Base-by-base conservation (phyloP, 2,113 vertebrate genomes). In the Pelmatolapia mariae region DNA sequence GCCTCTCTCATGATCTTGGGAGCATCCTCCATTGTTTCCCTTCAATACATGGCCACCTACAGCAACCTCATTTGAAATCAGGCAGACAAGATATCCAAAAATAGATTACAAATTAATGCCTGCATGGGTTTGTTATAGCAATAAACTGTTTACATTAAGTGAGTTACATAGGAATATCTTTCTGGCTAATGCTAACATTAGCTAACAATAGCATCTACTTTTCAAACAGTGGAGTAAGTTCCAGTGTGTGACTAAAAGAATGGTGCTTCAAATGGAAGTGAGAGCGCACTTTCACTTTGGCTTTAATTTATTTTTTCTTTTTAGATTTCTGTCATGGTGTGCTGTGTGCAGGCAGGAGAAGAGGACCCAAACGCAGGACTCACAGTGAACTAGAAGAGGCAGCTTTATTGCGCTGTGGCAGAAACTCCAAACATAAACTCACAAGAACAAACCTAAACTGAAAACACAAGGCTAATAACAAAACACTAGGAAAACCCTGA, bases 191-290 rank as follows among this genome's bases (percentile, higher is more conserved):
- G 22, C 13, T 18, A 73, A 45, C 68, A 18, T 45, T 15, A 45
- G 1, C 10, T 26, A 45, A 16, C 22, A 73, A 73, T 73, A 73
- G 13, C 13, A 45, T 45, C 68, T 45, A 47, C 3, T 18, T 73
- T 18, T 73, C 22, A 73, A 45, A 73, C 68, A 73, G 40, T 26
- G 1, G 68, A 45, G 8, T 4, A 73, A 18, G 50, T 47, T 73
- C 13, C 9, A 73, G 3, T 0, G 1, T 16, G 15, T 2, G 2
- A 18, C 22, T 73, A 45, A 73, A 73, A 45, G 9, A 26, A 18
- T 3, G 0, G 4, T 26, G 38, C 45, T 73, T 73, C 1, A 45
- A 15, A 1, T 73, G 22, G 3, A 73, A 26, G 22, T 10, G 22
- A 45, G 9, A 73, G 13, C 22, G 33, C 19, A 40, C 36, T 43